A percentile compares a stretch with the other conserved stretches of the same genome.
Evolutionary conservation across 2,888 invertebrate genomes (phyloP).

Genomic region (Spicauda simplicius): DNA sequence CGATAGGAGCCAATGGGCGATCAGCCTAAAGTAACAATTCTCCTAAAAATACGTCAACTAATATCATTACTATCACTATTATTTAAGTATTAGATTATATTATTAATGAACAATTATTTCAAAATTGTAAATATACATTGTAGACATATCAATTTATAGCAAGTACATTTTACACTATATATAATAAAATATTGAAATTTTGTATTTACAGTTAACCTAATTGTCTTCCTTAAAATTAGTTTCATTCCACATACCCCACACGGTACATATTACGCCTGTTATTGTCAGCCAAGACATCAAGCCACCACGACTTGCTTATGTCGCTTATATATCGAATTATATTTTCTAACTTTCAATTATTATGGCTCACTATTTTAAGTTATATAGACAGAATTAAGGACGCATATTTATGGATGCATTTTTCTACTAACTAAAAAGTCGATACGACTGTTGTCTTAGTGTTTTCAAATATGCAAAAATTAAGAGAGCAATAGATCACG

Average conservation of each 20-base stretch:
- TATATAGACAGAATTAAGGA: too few relatives aligned
- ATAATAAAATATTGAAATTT: not conserved
- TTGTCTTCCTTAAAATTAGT: not conserved
- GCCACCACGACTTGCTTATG: too few relatives aligned
- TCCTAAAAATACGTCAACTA: conserved; percentile 7
- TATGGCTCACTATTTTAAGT: too few relatives aligned
- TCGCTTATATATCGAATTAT: too few relatives aligned
- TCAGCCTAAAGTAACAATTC: conserved; percentile 5
- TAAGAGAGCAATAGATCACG: not conserved
- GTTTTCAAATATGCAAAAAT: not conserved
- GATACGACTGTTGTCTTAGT: too few relatives aligned
- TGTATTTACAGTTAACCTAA: not conserved
- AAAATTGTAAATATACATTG: not conserved
- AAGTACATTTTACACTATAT: not conserved
- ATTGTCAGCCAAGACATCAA: too few relatives aligned
- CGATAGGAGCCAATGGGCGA: too few relatives aligned
- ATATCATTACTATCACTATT: conserved; percentile 5
- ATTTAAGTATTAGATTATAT: not conserved
- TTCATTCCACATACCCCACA: too few relatives aligned
- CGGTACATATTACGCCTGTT: too few relatives aligned
- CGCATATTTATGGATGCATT: too few relatives aligned
- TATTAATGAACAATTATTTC: not conserved
- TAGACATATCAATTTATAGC: not conserved
- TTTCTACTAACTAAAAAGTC: too few relatives aligned
- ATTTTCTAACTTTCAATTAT: too few relatives aligned